Base-by-base conservation (phyloP, 2,888 invertebrate species). In the Deroplatys truncata region DNA sequence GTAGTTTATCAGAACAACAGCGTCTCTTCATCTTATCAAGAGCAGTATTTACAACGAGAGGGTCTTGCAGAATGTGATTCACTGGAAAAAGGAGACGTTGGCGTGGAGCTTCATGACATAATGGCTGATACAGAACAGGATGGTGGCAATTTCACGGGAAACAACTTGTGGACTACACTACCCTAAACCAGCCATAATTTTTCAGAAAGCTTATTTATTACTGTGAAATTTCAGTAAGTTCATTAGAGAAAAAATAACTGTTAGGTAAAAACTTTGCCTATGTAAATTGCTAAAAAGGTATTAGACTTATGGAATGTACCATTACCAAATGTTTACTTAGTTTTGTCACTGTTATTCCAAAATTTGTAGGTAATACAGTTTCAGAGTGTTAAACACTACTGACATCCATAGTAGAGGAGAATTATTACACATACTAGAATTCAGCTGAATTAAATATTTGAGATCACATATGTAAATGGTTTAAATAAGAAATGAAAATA, bases 61-160 rank as follows among this genome's bases (percentile, higher is more conserved):
- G 95, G 94, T 15, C 92, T 95, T 91, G 95, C 95, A 84, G 95
- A 95, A 91, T 95, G 94, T 92, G 95, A 95, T 92, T 95, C 95
- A 2, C 92, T 95, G 89, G 95, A 95, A 91, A 93, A 88, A 28
- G 87, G n/a, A 35, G 83, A 35, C 13, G 82, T 83, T 4, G 87
- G 83, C 1, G 83, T 83, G 15, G 87, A 87, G 29, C 83, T 87
- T 35, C 82, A 35, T 35, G 28, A 83, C 28, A 87, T 83, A 8
- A 83, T 83, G 43, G 82, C 87, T 9, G 87, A 82, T 31, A 43
- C 31, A 16, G 83, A 35, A 31, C 82, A 31, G 31, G 87, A 35
- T 25, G 83, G 31, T 35, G 83, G 29, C 25, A 83, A 82, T 28
- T 87, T 87, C 31, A 83, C 25, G 1, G 43, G 82, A 83, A 87